Evolutionary conservation across 2,113 vertebrate species (phyloP), one percentile per base, ranked within the genome.

Genomic region (Nanger granti): DNA sequence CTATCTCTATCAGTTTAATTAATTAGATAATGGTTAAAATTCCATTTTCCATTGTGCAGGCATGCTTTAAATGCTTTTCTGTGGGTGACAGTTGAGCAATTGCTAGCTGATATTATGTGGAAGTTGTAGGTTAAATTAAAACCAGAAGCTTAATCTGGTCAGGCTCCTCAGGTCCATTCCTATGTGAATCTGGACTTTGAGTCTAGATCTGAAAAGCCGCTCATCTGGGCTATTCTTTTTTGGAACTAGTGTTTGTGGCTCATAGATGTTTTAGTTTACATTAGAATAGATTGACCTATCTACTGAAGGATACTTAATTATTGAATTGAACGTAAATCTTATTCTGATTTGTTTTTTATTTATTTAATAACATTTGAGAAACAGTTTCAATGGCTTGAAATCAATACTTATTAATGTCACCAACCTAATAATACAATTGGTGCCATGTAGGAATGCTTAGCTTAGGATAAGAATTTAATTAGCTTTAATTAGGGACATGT

Each of bases 301-400:
- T 88, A n/a, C 76, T n/a, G 80, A 52, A 44, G 44, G 8, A 29
- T 54, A 86, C 86, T 96, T 94, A 62, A 76, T 88, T 47, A 66
- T 44, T 95, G 49, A 34, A 84, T 73, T 97, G 64, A 97, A 88
- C 18, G 15, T 91, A 93, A 91, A 64, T 93, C 52, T 88, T 44
- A 95, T 91, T 97, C 91, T 87, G 37, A 84, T 88, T 95, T 94
- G 34, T 31, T 76, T 94, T 59, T 85, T 6, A 87, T 91, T 97
- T 97, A 92, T 66, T 88, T 97, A 80, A 90, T 86, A 94, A 83
- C 62, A 87, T 93, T 96, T 95, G 73, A 96, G 79, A 93, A 97
- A 96, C 47, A 92, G 44, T 47, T 92, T 86, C 60, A 87, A 66
- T 83, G 41, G 44, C 66, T 95, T 94, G 54, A 92, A 20, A 88